Evolutionary conservation across 2,113 vertebrate genomes (phyloP).

Genomic region (Chaetops frenatus): DNA sequence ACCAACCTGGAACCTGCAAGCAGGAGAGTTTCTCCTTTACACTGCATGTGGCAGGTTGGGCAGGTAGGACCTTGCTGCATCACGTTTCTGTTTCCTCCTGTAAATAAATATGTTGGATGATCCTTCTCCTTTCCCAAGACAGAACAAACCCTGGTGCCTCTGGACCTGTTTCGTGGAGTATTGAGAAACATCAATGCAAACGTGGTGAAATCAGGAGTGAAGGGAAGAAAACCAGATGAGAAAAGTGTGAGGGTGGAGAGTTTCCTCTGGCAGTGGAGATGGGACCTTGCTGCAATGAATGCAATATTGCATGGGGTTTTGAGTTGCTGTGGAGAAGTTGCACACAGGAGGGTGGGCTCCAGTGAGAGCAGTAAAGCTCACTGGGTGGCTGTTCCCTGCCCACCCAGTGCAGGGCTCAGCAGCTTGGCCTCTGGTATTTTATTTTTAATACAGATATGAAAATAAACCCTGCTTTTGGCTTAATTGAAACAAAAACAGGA

Average conservation of each 20-base stretch:
- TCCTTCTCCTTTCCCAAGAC: neutral
- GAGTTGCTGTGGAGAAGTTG: neutral
- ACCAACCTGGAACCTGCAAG: neutral
- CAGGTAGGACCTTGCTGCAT: neutral
- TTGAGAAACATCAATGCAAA: neutral
- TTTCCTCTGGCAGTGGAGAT: neutral
- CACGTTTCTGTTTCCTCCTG: neutral
- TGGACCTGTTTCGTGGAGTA: neutral
- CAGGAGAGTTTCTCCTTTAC: neutral
- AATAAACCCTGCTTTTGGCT: neutral
- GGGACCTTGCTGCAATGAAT: neutral
- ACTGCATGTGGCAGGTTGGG: neutral
- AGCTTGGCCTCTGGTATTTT: neutral
- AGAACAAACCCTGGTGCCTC: neutral
- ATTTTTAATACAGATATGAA: neutral
- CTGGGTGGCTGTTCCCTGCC: neutral
- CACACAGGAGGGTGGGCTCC: neutral
- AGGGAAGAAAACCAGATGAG: neutral
- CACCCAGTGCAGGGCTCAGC: neutral
- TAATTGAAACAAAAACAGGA: neutral
- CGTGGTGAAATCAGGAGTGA: neutral
- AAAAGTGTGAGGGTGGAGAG: fast-evolving
- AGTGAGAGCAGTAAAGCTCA: neutral
- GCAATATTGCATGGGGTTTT: neutral
- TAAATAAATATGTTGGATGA: neutral